Conservation (phyloP, 2,888 invertebrate species). For the Heliconius ismenius region DNA sequence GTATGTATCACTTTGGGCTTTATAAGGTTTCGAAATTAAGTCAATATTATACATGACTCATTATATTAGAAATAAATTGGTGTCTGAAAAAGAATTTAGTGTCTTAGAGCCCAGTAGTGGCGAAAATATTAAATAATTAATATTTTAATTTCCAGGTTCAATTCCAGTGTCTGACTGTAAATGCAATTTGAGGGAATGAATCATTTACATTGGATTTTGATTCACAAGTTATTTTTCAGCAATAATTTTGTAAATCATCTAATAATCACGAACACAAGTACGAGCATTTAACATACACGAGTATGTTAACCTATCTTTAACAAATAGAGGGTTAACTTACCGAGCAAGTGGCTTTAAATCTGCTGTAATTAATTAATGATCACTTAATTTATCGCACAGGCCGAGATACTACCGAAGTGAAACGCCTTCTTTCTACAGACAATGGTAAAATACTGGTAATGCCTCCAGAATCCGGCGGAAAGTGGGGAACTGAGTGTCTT, state of each 20-base stretch:
- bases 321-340: conserved; percentile 26
- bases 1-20: conserved; percentile 4
- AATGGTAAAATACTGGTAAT: not conserved
- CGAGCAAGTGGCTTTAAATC: conserved; percentile 26
- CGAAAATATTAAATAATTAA: not conserved
- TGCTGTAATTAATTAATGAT: conserved; percentile 29
- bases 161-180: too few relatives aligned
- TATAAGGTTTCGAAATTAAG: conserved; percentile 16
- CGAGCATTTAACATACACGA: not conserved
- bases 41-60: not conserved
- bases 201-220: too few relatives aligned
- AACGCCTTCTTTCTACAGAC: not conserved
- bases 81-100: too few relatives aligned
- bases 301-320: not conserved
- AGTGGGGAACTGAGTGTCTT: too few relatives aligned
- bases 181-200: too few relatives aligned
- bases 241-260: not conserved
- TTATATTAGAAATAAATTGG: not conserved
- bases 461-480: too few relatives aligned
- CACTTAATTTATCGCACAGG: conserved; percentile 25
- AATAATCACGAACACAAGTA: not conserved
- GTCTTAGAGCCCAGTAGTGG: too few relatives aligned
- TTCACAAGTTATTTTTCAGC: too few relatives aligned
- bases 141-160: not conserved
- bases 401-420: not conserved